Base-by-base conservation (phyloP, 2,797 vertebrate species). In the Clarias platycephalus region DNA sequence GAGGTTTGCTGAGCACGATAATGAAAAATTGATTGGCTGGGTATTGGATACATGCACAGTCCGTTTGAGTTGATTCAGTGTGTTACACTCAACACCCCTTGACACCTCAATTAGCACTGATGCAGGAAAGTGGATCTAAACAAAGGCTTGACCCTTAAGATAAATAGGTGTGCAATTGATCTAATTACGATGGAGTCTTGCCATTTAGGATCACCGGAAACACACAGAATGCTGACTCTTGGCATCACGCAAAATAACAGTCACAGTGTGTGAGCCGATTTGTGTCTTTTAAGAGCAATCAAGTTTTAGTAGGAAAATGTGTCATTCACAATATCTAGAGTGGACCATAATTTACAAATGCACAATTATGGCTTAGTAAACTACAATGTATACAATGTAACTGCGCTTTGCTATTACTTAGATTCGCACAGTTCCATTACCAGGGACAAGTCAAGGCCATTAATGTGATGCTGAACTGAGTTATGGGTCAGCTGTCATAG, bases 401-500 rank as follows among this genome's bases (percentile, higher is more conserved):
- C 31, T 60, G 20, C 18, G 20, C 20, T 60, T 62, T 62, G 22
- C 75, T 62, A n/a, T n/a, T 34, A 78, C 62, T 62, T 60, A 77
- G 55, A 77, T 57, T 22, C 55, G 40, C 20, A n/a, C 34, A n/a
- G 57, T 40, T 78, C 57, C 57, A 40, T 62, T 40, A 40, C 31
- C 28, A 40, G 0, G 5, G 75, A 60, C 57, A 77, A 60, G 55
- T 77, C 53, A 22, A 58, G 8, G 28, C 18, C 74, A 34, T 76
- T 58, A 76, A 76, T 4, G 28, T 58, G 26, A 34, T 34, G 4
- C 28, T 58, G 53, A 24, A 76, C 53, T 24, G 28, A 76, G 55
- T 68, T 91, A 94, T 93, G 91, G 91, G 91, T 94, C 92, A 89
- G 94, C 93, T 92, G 92, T 94, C 91, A 91, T 62, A 80, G 86